Conservation (phyloP, 2,888 invertebrate species). For the Rhagophthalmus giganteus region DNA sequence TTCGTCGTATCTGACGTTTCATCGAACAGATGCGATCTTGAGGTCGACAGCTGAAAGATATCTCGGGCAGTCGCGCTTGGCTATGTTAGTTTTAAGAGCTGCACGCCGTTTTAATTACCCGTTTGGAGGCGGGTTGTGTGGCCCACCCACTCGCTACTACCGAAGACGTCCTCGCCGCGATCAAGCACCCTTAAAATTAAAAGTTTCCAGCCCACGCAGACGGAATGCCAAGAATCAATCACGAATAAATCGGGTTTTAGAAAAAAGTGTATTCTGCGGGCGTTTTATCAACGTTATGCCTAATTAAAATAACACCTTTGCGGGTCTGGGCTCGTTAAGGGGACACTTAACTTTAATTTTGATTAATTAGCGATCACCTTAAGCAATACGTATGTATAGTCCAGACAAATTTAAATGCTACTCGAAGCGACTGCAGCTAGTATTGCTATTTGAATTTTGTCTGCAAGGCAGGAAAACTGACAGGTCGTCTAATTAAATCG, state of each 20-base stretch:
- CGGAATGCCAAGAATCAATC: neutral
- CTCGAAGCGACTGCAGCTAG: too few relatives aligned
- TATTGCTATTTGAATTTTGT: too few relatives aligned
- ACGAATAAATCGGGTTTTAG: neutral
- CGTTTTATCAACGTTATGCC: neutral
- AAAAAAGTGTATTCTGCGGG: neutral
- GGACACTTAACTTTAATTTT: neutral
- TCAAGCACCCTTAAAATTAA: neutral
- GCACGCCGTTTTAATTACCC: constrained; percentile 29
- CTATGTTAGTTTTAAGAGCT: constrained; percentile 29
- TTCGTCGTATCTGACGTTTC: too few relatives aligned
- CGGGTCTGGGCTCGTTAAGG: too few relatives aligned
- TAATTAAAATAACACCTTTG: neutral
- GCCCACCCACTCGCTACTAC: constrained; percentile 31
- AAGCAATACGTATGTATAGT: too few relatives aligned
- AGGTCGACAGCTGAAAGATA: constrained; percentile 32
- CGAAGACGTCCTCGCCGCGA: neutral
- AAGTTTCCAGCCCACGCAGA: neutral
- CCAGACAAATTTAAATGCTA: too few relatives aligned
- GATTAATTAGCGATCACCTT: too few relatives aligned
- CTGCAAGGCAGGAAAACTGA: too few relatives aligned
- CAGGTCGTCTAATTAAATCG: too few relatives aligned
- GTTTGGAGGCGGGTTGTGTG: constrained; percentile 28
- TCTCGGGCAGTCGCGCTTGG: constrained; percentile 21
- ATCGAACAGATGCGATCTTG: too few relatives aligned